Percentiles rank a stretch among this genome's conserved stretches.
phyloP scores from a whole-genome alignment of 2,113 vertebrate species.

The Tauraco erythrolophus region DNA sequence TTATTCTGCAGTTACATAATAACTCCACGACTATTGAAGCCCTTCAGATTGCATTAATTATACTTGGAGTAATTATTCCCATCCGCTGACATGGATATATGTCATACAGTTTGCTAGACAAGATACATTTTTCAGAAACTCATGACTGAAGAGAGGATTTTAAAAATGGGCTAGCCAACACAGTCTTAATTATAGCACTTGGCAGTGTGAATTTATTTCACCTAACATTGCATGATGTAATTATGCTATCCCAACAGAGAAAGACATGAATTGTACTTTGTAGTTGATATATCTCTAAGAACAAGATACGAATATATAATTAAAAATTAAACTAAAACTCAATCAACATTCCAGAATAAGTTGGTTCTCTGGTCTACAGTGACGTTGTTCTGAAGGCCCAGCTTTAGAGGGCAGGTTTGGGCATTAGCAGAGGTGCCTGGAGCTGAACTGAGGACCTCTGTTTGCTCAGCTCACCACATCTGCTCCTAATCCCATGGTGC shows the following conservation, averaged over 20 bases:
- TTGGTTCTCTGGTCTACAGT: background rate
- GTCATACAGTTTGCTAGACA: slow-evolving; percentile 55
- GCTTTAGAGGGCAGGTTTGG: background rate
- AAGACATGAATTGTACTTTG: background rate
- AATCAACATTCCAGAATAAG: background rate
- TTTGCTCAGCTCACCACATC: background rate
- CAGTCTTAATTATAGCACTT: slow-evolving; percentile 28
- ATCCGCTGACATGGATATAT: slow-evolving; percentile 37
- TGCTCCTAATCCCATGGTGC: accelerated
- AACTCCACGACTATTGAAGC: slow-evolving; percentile 64
- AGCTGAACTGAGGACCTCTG: background rate
- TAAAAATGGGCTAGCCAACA: background rate
- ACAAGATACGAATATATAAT: background rate
- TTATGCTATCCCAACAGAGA: background rate
- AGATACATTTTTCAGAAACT: slow-evolving; percentile 38
- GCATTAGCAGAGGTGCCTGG: background rate
- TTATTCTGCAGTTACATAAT: slow-evolving; percentile 67
- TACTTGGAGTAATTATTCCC: slow-evolving; percentile 63
- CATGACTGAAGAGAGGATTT: slow-evolving; percentile 9
- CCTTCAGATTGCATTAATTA: slow-evolving; percentile 72
- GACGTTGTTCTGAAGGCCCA: background rate
- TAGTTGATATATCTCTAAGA: background rate
- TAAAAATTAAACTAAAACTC: background rate
- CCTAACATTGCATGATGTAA: background rate
- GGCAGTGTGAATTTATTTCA: slow-evolving; percentile 8